Conservation (phyloP, 2,113 vertebrate genomes). For the Dermatemys mawii region DNA sequence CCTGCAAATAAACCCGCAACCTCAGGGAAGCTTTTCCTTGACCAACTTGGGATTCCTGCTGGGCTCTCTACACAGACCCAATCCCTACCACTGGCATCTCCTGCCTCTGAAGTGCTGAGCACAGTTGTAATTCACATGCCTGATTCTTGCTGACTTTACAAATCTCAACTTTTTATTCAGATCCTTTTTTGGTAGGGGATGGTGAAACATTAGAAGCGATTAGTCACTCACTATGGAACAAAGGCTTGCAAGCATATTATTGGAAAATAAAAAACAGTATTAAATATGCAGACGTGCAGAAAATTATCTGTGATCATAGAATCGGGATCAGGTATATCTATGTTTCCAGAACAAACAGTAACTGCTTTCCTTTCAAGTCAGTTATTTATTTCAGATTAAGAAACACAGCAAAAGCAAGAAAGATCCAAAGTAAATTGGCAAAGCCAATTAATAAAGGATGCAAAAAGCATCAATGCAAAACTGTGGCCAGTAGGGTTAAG, state of each 20-base stretch:
- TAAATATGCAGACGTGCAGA: accelerated
- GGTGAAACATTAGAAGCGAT: accelerated
- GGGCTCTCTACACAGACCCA: not conserved
- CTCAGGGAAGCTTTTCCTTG: not conserved
- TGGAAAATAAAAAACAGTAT: not conserved
- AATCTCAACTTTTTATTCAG: not conserved
- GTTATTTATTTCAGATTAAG: accelerated
- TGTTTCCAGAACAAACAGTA: not conserved
- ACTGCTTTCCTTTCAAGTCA: accelerated
- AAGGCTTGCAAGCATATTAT: not conserved
- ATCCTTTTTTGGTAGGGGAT: accelerated
- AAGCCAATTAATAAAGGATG: not conserved
- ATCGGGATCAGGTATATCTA: not conserved
- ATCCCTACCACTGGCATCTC: accelerated
- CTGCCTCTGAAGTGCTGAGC: not conserved
- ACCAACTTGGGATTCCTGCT: not conserved
- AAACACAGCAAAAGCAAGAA: not conserved
- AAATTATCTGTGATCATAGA: not conserved
- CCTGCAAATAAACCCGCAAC: not conserved
- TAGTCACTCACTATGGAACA: not conserved
- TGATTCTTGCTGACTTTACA: not conserved
- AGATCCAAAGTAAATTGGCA: not conserved
- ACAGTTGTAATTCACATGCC: not conserved
- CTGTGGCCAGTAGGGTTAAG: not conserved
- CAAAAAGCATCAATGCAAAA: not conserved